Conservation (phyloP, 2,113 vertebrate genomes). For the Leucoraja erinaceus region DNA sequence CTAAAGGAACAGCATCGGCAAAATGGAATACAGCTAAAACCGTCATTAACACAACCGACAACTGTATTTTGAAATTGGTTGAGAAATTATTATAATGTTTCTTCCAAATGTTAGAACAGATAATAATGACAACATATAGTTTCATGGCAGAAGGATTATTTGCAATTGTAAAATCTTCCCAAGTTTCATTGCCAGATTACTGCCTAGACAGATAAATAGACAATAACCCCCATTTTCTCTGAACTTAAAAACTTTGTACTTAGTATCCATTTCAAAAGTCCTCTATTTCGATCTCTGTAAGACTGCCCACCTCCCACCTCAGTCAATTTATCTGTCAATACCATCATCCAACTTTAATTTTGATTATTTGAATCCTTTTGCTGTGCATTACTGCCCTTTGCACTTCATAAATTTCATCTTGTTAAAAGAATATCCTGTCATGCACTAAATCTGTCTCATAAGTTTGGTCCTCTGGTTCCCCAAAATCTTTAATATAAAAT, state of each 20-base stretch:
- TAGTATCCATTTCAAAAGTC: neutral
- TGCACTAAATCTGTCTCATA: neutral
- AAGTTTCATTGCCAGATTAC: neutral
- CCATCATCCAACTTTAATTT: neutral
- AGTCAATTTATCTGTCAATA: neutral
- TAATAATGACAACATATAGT: neutral
- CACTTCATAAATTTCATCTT: neutral
- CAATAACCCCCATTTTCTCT: neutral
- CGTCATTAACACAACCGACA: neutral
- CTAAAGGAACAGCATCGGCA: neutral
- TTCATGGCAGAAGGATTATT: neutral
- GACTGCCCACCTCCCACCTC: neutral
- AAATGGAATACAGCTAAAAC: neutral
- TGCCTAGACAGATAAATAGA: neutral
- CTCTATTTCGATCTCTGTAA: neutral
- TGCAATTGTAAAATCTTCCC: neutral
- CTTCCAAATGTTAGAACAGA: neutral
- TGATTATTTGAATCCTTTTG: neutral
- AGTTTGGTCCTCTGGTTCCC: neutral
- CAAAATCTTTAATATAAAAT: neutral
- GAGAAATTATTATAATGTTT: neutral
- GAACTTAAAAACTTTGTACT: no score
- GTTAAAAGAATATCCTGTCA: neutral
- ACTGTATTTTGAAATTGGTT: neutral
- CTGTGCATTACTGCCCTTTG: neutral